A percentile compares a stretch with the other conserved stretches of the same genome.
Evolutionary conservation across 2,113 vertebrate genomes (phyloP).

Genomic region (Sebastes fasciatus): DNA sequence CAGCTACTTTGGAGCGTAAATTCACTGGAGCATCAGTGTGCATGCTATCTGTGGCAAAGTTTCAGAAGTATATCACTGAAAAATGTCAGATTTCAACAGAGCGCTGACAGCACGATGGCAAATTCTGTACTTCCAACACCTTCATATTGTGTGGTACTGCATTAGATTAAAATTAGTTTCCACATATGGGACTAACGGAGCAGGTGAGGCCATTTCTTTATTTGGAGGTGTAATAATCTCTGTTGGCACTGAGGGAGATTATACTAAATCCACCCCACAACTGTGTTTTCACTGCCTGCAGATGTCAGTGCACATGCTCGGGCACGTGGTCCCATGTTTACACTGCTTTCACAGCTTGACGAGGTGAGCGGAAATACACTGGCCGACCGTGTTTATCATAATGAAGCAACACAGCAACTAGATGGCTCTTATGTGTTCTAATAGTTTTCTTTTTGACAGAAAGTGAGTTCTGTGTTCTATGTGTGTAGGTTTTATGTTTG

Average conservation of each 20-base stretch:
- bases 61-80: neutral
- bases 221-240: neutral
- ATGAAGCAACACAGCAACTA: neutral
- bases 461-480: neutral
- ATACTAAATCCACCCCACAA: neutral
- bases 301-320: neutral
- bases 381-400: neutral
- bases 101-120: neutral
- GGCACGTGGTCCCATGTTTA: neutral
- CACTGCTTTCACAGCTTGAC: neutral
- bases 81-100: neutral
- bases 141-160: neutral
- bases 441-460: neutral
- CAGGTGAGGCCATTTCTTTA: neutral
- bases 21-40: too few species aligned
- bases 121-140: neutral
- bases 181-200: neutral
- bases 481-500: too few species aligned
- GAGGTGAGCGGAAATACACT: neutral
- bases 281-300: neutral
- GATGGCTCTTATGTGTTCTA: neutral
- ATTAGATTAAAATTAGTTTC: neutral
- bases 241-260: neutral
- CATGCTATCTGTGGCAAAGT: neutral
- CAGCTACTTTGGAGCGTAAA: neutral